Conservation (phyloP, 2,888 invertebrate species). For the Stramonita haemastoma region DNA sequence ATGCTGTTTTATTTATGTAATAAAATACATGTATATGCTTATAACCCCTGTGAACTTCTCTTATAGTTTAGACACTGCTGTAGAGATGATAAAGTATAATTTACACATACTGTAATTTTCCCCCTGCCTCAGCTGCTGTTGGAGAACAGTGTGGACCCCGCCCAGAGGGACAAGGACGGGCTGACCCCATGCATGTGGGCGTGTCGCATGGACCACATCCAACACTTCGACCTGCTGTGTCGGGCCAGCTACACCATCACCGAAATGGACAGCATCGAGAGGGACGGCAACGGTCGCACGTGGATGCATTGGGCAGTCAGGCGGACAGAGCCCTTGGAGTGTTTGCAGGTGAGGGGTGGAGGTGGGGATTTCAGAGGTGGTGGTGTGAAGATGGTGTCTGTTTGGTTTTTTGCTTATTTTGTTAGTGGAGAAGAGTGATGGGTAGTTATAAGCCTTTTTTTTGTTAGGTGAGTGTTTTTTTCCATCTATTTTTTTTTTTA, state of each 20-base stretch:
- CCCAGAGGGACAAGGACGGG: constrained; percentile 74
- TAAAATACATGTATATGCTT: not conserved
- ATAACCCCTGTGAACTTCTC: no score
- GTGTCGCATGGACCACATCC: constrained; percentile 76
- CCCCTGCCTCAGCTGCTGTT: constrained; percentile 67
- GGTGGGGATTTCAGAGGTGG: not conserved
- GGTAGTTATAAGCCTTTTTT: no score
- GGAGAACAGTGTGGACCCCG: constrained; percentile 66
- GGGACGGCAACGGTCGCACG: constrained; percentile 73
- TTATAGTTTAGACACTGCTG: no score
- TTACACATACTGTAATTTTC: not conserved
- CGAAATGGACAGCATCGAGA: constrained; percentile 71
- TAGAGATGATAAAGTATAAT: not conserved
- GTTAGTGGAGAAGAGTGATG: no score
- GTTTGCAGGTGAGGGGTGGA: constrained; percentile 69
- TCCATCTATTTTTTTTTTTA: not conserved
- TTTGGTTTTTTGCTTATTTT: no score
- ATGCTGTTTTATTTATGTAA: no score
- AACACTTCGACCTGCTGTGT: constrained; percentile 74
- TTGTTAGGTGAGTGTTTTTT: no score
- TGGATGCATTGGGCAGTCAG: constrained; percentile 77
- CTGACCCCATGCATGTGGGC: constrained; percentile 78
- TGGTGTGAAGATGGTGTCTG: not conserved
- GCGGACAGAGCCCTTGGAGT: constrained; percentile 75
- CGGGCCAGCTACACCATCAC: constrained; percentile 61